A percentile compares a stretch with the other conserved stretches of the same genome.
Conservation (phyloP, 2,888 invertebrate genomes). For the Macrostomum cliftonense region DNA sequence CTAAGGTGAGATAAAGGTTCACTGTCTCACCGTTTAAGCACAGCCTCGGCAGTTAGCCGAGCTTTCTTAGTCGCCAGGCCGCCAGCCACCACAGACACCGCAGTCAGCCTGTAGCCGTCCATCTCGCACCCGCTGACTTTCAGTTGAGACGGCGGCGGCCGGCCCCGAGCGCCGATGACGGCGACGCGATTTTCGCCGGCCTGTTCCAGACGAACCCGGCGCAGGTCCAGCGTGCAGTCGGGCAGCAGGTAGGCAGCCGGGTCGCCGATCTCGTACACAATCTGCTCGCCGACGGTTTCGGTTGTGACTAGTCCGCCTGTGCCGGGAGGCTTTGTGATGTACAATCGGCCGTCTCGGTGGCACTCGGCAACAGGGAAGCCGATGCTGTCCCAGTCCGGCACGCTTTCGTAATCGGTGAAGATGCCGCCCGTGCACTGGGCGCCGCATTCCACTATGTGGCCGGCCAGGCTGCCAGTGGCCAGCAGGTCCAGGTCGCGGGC, state of each 20-base stretch:
- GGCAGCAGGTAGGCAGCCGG: constrained; percentile 39
- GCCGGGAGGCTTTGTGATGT: constrained; percentile 38
- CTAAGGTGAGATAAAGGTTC: too few relatives aligned
- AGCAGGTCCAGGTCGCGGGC: constrained; percentile 35
- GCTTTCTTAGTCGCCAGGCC: constrained; percentile 37
- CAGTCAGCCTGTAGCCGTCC: constrained; percentile 39
- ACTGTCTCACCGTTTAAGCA: constrained; percentile 29
- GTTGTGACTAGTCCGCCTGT: constrained; percentile 39
- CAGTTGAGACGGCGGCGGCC: constrained; percentile 34
- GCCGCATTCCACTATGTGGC: constrained; percentile 43
- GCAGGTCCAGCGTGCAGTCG: constrained; percentile 41
- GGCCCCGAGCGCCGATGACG: constrained; percentile 38
- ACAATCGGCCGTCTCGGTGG: constrained; percentile 31
- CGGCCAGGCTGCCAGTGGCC: constrained; percentile 40
- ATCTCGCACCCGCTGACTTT: constrained; percentile 38
- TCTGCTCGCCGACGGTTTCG: constrained; percentile 40
- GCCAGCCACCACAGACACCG: constrained; percentile 37
- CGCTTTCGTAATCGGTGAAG: constrained; percentile 40
- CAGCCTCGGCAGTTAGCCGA: constrained; percentile 37
- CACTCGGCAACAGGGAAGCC: constrained; percentile 42
- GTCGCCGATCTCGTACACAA: constrained; percentile 41
- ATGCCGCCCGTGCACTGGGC: constrained; percentile 42
- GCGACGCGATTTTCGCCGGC: constrained; percentile 22
- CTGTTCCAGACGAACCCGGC: constrained; percentile 23
- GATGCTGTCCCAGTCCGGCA: constrained; percentile 38